Evolutionary conservation across 2,797 vertebrate genomes (phyloP).

Genomic region (Glyptemys insculpta): DNA sequence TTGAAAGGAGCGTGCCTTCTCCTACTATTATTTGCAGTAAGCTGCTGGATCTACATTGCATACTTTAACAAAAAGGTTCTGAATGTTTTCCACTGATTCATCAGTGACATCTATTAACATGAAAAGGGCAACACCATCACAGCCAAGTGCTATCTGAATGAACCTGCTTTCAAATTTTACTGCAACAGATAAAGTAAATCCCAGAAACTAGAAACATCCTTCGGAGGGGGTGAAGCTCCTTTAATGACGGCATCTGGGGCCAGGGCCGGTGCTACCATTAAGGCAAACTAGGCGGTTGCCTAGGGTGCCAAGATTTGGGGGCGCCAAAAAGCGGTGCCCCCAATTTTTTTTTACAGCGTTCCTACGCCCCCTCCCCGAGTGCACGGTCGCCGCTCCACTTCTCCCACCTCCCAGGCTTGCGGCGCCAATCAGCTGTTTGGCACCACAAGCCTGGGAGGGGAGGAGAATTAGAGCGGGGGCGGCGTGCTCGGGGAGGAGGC

Average conservation of each 20-base stretch:
- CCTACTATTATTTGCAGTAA: neutral
- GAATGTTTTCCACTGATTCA: neutral
- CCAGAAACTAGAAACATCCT: neutral
- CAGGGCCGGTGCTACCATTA: too few relatives aligned
- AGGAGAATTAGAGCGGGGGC: too few relatives aligned
- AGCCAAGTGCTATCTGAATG: neutral
- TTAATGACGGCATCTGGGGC: neutral
- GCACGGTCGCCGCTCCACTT: too few relatives aligned
- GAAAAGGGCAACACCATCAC: neutral
- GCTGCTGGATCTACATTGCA: neutral
- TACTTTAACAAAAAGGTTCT: neutral
- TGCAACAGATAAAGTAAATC: neutral
- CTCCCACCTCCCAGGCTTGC: too few relatives aligned
- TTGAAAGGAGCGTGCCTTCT: conserved; percentile 22
- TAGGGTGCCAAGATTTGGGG: too few relatives aligned
- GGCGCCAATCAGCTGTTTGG: too few relatives aligned
- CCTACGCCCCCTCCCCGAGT: too few relatives aligned
- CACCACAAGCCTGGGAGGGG: too few relatives aligned
- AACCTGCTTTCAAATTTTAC: neutral
- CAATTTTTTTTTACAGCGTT: too few relatives aligned
- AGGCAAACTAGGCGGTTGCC: too few relatives aligned
- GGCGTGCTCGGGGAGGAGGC: too few relatives aligned
- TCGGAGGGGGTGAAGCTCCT: neutral
- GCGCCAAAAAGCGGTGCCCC: too few relatives aligned
- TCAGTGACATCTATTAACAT: neutral